Evolutionary conservation across 2,113 vertebrate species (phyloP).

Genomic region (Dendrocopos noguchii): DNA sequence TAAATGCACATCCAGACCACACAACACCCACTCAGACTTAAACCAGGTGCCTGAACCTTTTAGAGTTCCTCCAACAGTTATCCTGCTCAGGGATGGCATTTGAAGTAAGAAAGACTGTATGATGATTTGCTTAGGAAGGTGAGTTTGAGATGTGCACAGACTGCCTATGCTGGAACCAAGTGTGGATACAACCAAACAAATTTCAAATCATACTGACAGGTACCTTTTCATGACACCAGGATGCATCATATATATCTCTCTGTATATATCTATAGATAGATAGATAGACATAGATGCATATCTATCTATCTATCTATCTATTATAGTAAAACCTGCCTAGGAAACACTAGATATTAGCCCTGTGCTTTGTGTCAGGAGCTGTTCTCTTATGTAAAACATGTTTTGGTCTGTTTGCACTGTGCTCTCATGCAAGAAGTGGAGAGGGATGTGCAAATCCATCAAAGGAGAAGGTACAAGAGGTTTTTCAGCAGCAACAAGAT

Average conservation of each 20-base stretch:
- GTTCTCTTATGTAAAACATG: background rate
- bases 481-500: background rate
- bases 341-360: background rate
- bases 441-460: background rate
- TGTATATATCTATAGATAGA: too few relatives aligned
- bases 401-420: background rate
- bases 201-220: background rate
- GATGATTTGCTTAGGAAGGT: background rate
- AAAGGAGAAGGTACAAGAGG: background rate
- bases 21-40: background rate
- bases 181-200: background rate
- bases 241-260: background rate
- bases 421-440: background rate
- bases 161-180: background rate
- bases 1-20: background rate
- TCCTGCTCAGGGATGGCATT: background rate
- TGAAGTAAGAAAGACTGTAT: background rate
- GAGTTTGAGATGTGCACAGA: background rate
- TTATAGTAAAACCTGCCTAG: background rate
- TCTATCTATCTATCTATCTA: too few relatives aligned
- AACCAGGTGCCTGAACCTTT: conserved; percentile 4
- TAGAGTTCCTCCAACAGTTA: background rate
- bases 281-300: too few relatives aligned
- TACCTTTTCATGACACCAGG: background rate
- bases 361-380: background rate